Base-by-base conservation (phyloP, 2,888 invertebrate species). In the Netelia melanura region DNA sequence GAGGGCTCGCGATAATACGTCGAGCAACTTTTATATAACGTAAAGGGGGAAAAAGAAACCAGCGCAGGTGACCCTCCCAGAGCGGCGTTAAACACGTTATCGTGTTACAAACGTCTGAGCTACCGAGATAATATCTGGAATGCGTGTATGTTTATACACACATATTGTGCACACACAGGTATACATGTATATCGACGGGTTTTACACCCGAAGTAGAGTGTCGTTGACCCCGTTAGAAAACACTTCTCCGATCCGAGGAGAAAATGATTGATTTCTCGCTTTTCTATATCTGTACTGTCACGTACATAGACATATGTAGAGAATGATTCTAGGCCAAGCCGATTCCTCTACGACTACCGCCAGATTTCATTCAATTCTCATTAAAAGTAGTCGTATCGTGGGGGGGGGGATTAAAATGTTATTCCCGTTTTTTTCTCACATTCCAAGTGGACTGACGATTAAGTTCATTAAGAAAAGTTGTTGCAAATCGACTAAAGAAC, bases 161-260 rank as follows among this genome's bases (percentile, higher is more conserved):
- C 58, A 48, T 44, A 48, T 38, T 61, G 44, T 65, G 48, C 21
- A 23, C 44, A 43, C 48, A 68, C 56, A 30, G 48, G 14, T 48
- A 21, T 10, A 58, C 8, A 9, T 38, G 23, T 54, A 38, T 67
- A 65, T 38, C 25, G 30, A 67, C 78, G 74, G 44, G 64, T 81
- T 84, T 81, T 72, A 80, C 80, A 80, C 80, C 71, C 74, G 70
- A 79, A 71, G 74, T 17, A 14, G n/a, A 5, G 54, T 62, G 83
- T 70, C 71, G 77, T 71, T 81, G 81, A 84, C 84, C 84, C 38
- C 62, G 61, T 67, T 81, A 30, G 81, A 81, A 84, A 77, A 67
- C 67, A 67, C 81, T 84, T 84, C 65, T 67, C 54, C 68, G 38
- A 25, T 44, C 38, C 17, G n/a, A 23, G n/a, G 65, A 44, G 23